Base-by-base conservation (phyloP, 2,888 invertebrate species). In the Gibbula magus region DNA sequence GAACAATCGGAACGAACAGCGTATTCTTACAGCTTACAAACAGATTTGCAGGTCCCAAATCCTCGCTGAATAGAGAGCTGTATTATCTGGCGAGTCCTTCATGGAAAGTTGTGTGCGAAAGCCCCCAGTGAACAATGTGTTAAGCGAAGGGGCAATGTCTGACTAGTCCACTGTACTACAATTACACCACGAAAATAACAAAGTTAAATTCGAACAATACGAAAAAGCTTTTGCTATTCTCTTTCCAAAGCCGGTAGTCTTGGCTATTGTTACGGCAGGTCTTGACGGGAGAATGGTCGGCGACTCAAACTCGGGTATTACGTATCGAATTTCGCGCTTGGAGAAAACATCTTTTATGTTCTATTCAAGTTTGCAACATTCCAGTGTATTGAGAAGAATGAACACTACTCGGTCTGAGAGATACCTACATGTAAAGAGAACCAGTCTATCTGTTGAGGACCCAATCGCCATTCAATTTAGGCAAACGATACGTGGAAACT, bases 201-300 rank as follows among this genome's bases (percentile, higher is more conserved):
- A 75, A 75, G 75, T 75, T 75, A 75, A 75, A 75, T 75, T 75
- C 75, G 75, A 75, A 75, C 75, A 75, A 75, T 75, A 75, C 51
- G 53, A 52, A 75, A 75, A 75, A 75, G 75, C 51, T 51, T 53
- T 52, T 53, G 29, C 52, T 75, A 75, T 75, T 51, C 75, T 51
- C 75, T 75, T 22, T 20, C 29, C 51, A 75, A 52, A 75, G 53
- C 52, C 52, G 45, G 52, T 51, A 53, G 75, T 53, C 53, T 53
- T 52, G 53, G 25, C 75, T 52, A 52, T 75, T 75, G 75, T 75
- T 52, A 25, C 13, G 20, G 25, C 51, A 75, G 75, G 52, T 51
- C 52, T 51, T 53, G 22, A n/a, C 51, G 25, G 53, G 29, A 75
- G 75, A 75, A 75, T 75, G 75, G 75, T 22, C 18, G 52, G 53